phyloP scores from a whole-genome alignment of 1,140 invertebrate species.

The Drosophila rhopaloa region DNA sequence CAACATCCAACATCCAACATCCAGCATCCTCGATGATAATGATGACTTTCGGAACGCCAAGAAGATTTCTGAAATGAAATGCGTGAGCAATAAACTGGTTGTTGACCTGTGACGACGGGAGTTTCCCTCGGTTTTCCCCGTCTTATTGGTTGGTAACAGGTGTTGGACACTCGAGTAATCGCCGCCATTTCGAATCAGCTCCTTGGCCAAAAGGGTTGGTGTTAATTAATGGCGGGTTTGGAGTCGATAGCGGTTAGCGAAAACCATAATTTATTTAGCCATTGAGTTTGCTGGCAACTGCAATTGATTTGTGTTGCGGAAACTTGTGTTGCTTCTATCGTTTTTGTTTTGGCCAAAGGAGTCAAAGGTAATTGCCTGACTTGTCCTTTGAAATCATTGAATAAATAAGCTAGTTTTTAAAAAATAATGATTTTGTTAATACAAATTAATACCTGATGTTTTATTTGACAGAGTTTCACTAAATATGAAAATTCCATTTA shows the following conservation, averaged over 20 bases:
- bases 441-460: no score
- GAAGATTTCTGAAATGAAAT: conserved; percentile 49
- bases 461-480: no score
- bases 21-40: conserved; percentile 9
- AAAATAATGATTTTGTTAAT: not conserved
- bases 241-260: conserved; percentile 45
- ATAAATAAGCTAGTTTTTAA: not conserved
- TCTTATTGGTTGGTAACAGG: conserved; percentile 48
- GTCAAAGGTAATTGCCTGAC: conserved; percentile 4
- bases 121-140: not conserved
- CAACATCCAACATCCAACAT: not conserved
- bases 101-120: conserved; percentile 39
- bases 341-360: not conserved
- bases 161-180: conserved; percentile 41
- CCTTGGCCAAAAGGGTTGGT: conserved; percentile 38
- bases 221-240: conserved; percentile 42
- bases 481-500: no score
- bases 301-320: conserved; percentile 35
- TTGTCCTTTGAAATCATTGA: not conserved
- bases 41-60: conserved; percentile 31
- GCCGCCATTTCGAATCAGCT: conserved; percentile 26
- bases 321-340: conserved; percentile 7
- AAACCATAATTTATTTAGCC: conserved; percentile 44
- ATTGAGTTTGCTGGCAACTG: conserved; percentile 13
- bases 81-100: conserved; percentile 49